Evolutionary conservation across 2,888 invertebrate species (phyloP), one percentile per base, ranked within the genome.

Genomic region (Allophyes oxyacanthae): DNA sequence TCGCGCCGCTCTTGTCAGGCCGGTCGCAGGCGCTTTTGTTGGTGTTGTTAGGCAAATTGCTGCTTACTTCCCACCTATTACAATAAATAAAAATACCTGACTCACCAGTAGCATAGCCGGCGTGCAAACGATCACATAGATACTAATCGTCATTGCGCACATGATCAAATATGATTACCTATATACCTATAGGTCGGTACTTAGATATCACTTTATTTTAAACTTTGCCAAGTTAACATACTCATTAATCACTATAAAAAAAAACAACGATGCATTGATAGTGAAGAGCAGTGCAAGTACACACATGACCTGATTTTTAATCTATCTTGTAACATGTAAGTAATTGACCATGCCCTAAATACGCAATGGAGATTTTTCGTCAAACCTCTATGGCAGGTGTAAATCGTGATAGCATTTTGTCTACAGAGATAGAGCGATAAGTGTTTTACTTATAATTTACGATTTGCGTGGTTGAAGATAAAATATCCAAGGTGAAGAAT

Each of bases 321-420:
- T 75, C 77, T 68, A 59, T 57, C 45, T 40, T 50, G 9, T 61
- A 53, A 38, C 38, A 53, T 56, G 46, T 4, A 20, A 3, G 4
- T 74, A 82, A 83, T 85, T 86, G 88, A 77, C 89, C 90, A 74
- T 90, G 90, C 60, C 86, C 88, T 77, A 88, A 67, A 78, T 79
- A 66, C 52, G 50, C 73, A 57, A 81, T 72, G 71, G 68, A 81
- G 77, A 74, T 78, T 70, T 70, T 52, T 71, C 74, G 72, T 73
- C 69, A 72, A 58, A 67, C 56, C 48, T 38, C 54, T 64, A 64
- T 62, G 65, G 68, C 62, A 67, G 65, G 71, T 69, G 63, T 61
- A 61, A 72, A 66, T 70, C 56, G 49, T 63, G 80, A 79, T 79
- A 80, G 50, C 70, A 62, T 70, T 66, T 81, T 77, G 74, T 79